These are phyloP conservation scores for Trematomus bernacchii DNA, from an alignment of 2,797 vertebrate genomes.

Conservation along the genomic window DNA sequence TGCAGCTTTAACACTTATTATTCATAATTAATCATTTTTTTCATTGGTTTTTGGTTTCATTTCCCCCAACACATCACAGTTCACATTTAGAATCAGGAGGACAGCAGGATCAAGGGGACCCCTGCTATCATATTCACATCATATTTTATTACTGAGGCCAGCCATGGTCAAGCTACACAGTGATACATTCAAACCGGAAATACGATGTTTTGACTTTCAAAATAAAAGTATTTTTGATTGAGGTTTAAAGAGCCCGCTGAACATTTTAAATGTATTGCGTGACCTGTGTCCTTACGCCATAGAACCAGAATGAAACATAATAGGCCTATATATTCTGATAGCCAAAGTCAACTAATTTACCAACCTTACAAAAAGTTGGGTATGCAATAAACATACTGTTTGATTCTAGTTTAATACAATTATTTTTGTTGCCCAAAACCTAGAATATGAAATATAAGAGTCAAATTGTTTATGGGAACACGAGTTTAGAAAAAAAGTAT, in stretches of 20 bases:
- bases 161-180: neutral
- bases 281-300: neutral
- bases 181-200: neutral
- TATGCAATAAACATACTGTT: neutral
- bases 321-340: neutral
- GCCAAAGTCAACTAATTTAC: neutral
- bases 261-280: neutral
- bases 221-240: constrained; percentile 18
- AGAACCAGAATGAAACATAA: too few relatives aligned
- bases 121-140: neutral
- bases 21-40: neutral
- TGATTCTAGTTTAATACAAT: neutral
- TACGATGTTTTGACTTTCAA: neutral
- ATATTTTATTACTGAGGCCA: neutral
- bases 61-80: neutral
- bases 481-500: too few relatives aligned
- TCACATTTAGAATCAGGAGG: neutral
- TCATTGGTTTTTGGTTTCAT: neutral
- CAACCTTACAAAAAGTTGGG: neutral
- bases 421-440: neutral
- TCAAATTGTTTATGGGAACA: too few relatives aligned
- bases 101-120: constrained; percentile 40
- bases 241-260: neutral
- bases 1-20: neutral
- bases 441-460: neutral